Percentiles rank a stretch among this genome's conserved stretches.
These are phyloP conservation scores for Muscina levida DNA, from an alignment of 2,888 invertebrate species.

Conservation along the genomic window DNA sequence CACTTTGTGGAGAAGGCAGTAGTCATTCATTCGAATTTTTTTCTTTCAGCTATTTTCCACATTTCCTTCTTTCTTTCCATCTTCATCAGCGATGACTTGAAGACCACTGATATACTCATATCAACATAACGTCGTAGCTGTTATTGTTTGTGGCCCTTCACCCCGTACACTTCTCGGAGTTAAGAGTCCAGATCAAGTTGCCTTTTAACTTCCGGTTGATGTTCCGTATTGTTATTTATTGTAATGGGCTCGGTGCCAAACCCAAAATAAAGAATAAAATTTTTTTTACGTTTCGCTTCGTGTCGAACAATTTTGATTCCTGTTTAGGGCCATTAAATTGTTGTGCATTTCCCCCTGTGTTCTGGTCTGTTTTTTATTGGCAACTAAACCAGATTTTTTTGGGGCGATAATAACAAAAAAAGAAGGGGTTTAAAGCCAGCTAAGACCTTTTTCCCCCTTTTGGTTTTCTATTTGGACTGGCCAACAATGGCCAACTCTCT, in stretches of 20 bases:
- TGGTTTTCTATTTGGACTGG: conserved; percentile 18
- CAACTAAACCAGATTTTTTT: conserved; percentile 44
- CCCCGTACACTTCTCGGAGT: neutral
- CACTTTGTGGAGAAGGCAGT: conserved; percentile 55
- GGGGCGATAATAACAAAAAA: conserved; percentile 26
- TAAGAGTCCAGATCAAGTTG: conserved; percentile 59
- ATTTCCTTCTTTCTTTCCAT: conserved; percentile 20
- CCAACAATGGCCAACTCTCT: too few relatives aligned
- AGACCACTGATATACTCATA: conserved; percentile 22
- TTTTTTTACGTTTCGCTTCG: conserved; percentile 48
- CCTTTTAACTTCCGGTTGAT: conserved; percentile 61
- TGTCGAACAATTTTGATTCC: conserved; percentile 54
- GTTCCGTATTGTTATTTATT: conserved; percentile 63
- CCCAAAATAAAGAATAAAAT: conserved; percentile 56
- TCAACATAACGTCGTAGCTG: too few relatives aligned
- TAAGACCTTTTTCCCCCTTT: conserved; percentile 8
- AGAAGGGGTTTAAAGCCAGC: neutral
- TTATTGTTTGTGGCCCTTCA: neutral
- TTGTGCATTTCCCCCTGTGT: conserved; percentile 9
- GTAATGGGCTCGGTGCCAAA: conserved; percentile 63
- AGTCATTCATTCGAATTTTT: conserved; percentile 58
- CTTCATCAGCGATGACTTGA: conserved; percentile 9
- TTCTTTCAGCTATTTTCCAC: conserved; percentile 22
- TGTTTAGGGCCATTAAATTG: conserved; percentile 64
- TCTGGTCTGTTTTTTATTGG: conserved; percentile 44